phyloP scores from a whole-genome alignment of 2,888 invertebrate genomes.

The Leucophenga montana region DNA sequence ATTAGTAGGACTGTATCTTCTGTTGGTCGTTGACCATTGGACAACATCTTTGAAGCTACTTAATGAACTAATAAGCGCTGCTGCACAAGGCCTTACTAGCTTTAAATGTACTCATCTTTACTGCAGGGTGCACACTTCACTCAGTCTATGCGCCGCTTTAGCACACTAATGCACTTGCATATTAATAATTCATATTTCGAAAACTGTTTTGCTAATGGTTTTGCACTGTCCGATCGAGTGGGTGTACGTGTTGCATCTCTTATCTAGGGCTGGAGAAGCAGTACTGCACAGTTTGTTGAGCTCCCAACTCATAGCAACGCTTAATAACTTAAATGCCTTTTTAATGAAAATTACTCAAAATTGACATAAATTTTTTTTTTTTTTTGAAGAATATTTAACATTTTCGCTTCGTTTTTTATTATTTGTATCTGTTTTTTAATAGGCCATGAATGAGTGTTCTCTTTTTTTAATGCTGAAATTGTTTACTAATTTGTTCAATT shows the following conservation, averaged over 20 bases:
- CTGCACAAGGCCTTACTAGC: neutral
- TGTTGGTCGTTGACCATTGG: neutral
- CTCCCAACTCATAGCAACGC: no score
- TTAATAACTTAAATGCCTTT: conserved; percentile 19
- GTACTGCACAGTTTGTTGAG: no score
- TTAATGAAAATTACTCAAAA: conserved; percentile 18
- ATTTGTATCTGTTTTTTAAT: neutral
- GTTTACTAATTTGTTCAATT: conserved; percentile 25
- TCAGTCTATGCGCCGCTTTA: neutral
- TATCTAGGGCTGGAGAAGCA: no score
- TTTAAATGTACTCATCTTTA: neutral
- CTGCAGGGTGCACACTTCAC: neutral
- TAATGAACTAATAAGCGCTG: conserved; percentile 23
- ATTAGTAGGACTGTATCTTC: neutral
- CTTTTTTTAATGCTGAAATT: conserved; percentile 13
- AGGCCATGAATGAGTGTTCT: conserved; percentile 1
- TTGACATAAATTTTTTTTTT: conserved; percentile 20
- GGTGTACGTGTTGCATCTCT: no score
- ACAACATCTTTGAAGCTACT: conserved; percentile 3
- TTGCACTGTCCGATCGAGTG: neutral
- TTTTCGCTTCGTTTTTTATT: neutral
- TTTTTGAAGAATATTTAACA: conserved; percentile 1
- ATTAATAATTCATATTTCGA: conserved; percentile 17
- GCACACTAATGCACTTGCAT: conserved; percentile 7
- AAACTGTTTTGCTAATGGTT: conserved; percentile 21